Evolutionary conservation across 1,140 invertebrate genomes (phyloP).

Genomic region (Eurytemora carolleeae): DNA sequence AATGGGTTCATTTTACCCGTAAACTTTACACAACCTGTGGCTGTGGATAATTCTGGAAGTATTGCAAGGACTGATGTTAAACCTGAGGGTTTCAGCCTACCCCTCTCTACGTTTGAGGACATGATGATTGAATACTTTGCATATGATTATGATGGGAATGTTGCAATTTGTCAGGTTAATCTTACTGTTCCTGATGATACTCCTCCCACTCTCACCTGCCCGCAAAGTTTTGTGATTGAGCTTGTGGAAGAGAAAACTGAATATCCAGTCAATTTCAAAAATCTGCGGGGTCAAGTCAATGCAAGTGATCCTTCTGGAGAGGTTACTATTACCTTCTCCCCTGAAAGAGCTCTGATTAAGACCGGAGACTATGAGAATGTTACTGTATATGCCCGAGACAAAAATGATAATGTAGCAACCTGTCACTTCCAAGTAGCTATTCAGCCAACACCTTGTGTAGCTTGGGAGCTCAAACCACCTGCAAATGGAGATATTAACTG

Average conservation of each 20-base stretch:
- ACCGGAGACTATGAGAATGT: slow-evolving; percentile 86
- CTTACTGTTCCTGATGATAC: slow-evolving; percentile 74
- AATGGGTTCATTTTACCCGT: slow-evolving; percentile 67
- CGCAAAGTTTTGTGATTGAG: slow-evolving; percentile 85
- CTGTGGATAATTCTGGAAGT: slow-evolving; percentile 78
- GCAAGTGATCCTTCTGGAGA: slow-evolving; percentile 72
- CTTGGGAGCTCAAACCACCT: slow-evolving; percentile 74
- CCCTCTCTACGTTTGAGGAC: slow-evolving; percentile 67
- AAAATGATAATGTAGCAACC: slow-evolving; percentile 64
- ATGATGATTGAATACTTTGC: slow-evolving; percentile 84
- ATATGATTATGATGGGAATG: slow-evolving; percentile 89
- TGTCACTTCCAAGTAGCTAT: slow-evolving; percentile 87
- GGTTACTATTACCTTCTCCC: slow-evolving; percentile 57
- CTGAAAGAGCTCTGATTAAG: slow-evolving; percentile 61
- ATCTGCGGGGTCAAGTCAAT: slow-evolving; percentile 61
- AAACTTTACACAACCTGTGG: slow-evolving; percentile 76
- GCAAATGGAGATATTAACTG: slow-evolving; percentile 73
- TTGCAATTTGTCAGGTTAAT: slow-evolving; percentile 87
- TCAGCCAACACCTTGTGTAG: slow-evolving; percentile 77
- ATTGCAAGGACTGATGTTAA: slow-evolving; percentile 66
- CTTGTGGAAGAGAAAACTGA: slow-evolving; percentile 68
- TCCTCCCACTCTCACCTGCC: slow-evolving; percentile 76
- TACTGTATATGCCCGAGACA: slow-evolving; percentile 68
- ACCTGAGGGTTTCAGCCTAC: slow-evolving; percentile 61
- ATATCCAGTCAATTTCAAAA: slow-evolving; percentile 78